phyloP scores from a whole-genome alignment of 1,140 invertebrate genomes.

The Trialeurodes vaporariorum region DNA sequence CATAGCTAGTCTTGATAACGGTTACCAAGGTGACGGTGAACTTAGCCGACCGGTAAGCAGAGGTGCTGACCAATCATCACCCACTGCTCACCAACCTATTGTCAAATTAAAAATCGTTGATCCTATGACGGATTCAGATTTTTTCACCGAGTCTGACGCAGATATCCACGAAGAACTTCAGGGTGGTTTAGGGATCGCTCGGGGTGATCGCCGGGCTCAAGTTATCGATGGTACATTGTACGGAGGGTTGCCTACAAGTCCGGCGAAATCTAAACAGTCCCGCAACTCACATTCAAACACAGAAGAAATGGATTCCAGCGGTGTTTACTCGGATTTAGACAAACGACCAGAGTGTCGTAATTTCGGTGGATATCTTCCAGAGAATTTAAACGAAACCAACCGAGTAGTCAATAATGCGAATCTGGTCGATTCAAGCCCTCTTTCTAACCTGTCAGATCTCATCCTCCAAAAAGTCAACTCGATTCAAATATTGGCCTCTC shows the following conservation, averaged over 20 bases:
- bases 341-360: slow-evolving; percentile 37
- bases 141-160: slow-evolving; percentile 76
- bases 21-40: slow-evolving; percentile 76
- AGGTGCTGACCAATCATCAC: slow-evolving; percentile 30
- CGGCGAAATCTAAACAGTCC: slow-evolving; percentile 32
- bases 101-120: slow-evolving; percentile 37
- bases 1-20: slow-evolving; percentile 70
- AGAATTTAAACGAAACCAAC: slow-evolving; percentile 22
- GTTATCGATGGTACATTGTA: slow-evolving; percentile 75
- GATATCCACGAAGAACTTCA: slow-evolving; percentile 61
- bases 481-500: slow-evolving; percentile 12
- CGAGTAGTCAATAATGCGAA: slow-evolving; percentile 20
- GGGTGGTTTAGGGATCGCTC: slow-evolving; percentile 27
- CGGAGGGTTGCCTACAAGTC: slow-evolving; percentile 40
- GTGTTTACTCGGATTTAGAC: slow-evolving; percentile 72
- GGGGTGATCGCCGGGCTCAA: slow-evolving; percentile 56
- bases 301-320: slow-evolving; percentile 72
- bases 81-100: slow-evolving; percentile 19
- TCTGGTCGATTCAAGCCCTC: slow-evolving; percentile 6
- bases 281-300: slow-evolving; percentile 30
- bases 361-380: slow-evolving; percentile 14
- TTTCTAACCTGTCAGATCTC: slow-evolving; percentile 26
- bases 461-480: slow-evolving; percentile 31
- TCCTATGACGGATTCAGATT: slow-evolving; percentile 79
- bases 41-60: slow-evolving; percentile 53